phyloP scores from a whole-genome alignment of 2,888 invertebrate species.

The Cryptus armator region DNA sequence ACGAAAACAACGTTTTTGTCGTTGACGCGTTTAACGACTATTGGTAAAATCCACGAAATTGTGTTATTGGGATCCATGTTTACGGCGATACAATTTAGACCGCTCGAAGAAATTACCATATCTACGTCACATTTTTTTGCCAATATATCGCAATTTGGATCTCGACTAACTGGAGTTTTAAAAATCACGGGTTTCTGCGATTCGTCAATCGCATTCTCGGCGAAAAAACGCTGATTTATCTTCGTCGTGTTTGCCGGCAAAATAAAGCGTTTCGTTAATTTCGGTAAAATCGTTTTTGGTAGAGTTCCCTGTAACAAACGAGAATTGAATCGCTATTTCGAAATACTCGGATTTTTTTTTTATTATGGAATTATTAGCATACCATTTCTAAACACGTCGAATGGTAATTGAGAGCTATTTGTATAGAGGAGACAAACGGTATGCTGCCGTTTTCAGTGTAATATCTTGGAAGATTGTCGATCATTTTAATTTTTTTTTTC shows the following conservation, averaged over 20 bases:
- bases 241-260: slow-evolving; percentile 47
- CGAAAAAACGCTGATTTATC: slow-evolving; percentile 64
- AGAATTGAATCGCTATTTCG: neutral
- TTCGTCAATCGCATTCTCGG: neutral
- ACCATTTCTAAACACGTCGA: slow-evolving; percentile 72
- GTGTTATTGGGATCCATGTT: slow-evolving; percentile 73
- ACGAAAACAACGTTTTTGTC: slow-evolving; percentile 77
- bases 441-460: slow-evolving; percentile 74
- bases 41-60: slow-evolving; percentile 77
- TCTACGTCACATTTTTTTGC: slow-evolving; percentile 75
- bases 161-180: slow-evolving; percentile 76
- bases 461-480: slow-evolving; percentile 74
- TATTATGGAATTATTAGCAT: slow-evolving; percentile 27
- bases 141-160: slow-evolving; percentile 75
- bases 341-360: neutral
- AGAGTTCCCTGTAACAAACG: slow-evolving; percentile 70
- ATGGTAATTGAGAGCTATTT: slow-evolving; percentile 70
- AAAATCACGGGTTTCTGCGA: slow-evolving; percentile 41
- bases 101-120: slow-evolving; percentile 79
- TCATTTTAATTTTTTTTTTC: slow-evolving; percentile 70
- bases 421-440: slow-evolving; percentile 72
- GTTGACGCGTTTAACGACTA: slow-evolving; percentile 73
- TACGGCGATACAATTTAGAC: slow-evolving; percentile 77
- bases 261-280: slow-evolving; percentile 36
- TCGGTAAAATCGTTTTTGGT: slow-evolving; percentile 70